A percentile compares a stretch with the other conserved stretches of the same genome.
These are phyloP conservation scores for Dissostichus mawsoni DNA, from an alignment of 2,113 vertebrate genomes.

Conservation along the genomic window DNA sequence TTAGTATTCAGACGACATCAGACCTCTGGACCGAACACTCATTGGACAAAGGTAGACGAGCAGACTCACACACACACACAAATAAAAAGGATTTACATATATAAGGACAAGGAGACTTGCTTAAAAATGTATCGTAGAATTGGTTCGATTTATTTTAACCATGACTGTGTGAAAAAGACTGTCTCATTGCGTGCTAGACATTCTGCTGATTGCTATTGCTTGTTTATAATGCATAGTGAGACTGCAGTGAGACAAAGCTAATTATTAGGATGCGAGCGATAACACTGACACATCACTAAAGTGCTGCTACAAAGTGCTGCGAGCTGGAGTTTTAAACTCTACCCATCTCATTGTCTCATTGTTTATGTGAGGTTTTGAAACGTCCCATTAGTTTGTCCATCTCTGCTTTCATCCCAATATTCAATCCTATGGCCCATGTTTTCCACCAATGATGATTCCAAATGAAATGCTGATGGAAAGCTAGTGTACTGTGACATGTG, in stretches of 20 bases:
- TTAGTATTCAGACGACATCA: conserved; percentile 62
- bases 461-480: conserved; percentile 64
- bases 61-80: background rate
- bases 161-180: background rate
- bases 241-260: conserved; percentile 65
- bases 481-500: conserved; percentile 38
- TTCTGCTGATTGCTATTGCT: conserved; percentile 49
- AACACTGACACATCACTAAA: conserved; percentile 75
- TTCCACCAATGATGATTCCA: conserved; percentile 11
- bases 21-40: conserved; percentile 43
- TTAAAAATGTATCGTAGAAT: conserved; percentile 19
- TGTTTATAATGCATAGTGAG: conserved; percentile 48
- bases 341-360: conserved; percentile 47
- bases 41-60: conserved; percentile 58
- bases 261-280: conserved; percentile 63
- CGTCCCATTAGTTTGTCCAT: conserved; percentile 72
- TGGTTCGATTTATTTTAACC: conserved; percentile 31
- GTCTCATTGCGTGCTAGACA: conserved; percentile 48
- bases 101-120: conserved; percentile 35
- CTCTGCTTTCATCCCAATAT: conserved; percentile 17
- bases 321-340: conserved; percentile 53
- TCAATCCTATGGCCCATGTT: background rate
- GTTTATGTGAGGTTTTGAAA: conserved; percentile 58
- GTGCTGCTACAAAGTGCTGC: conserved; percentile 54
- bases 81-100: conserved; percentile 10